phyloP scores from a whole-genome alignment of 2,113 vertebrate species.

The Cephalopterus ornatus region DNA sequence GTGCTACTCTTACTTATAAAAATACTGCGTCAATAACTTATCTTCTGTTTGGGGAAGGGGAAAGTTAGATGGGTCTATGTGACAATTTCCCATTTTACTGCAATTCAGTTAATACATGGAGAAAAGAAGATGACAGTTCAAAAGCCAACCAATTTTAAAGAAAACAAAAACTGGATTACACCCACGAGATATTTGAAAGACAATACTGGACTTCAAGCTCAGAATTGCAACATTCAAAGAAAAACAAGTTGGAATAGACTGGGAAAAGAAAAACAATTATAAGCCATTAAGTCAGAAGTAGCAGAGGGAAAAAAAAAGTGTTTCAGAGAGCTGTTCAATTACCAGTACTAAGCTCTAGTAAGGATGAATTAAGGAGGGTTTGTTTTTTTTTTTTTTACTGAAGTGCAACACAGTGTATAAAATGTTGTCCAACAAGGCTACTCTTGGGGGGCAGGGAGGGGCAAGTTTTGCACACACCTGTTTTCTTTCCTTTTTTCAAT shows the following conservation, averaged over 20 bases:
- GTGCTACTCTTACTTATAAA: neutral
- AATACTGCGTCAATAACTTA: neutral
- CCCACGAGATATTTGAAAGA: neutral
- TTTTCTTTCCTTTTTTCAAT: too few relatives aligned
- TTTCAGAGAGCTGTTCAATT: neutral
- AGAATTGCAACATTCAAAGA: neutral
- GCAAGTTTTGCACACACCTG: neutral
- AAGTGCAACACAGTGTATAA: neutral
- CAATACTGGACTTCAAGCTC: neutral
- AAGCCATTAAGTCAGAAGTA: neutral
- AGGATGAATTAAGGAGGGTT: neutral
- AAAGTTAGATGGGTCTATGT: neutral
- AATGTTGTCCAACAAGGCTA: neutral
- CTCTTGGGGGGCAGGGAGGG: neutral
- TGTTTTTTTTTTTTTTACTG: neutral
- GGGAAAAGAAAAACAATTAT: neutral
- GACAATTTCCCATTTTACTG: neutral
- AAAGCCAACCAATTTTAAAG: neutral
- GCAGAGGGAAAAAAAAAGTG: neutral
- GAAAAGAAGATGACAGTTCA: neutral
- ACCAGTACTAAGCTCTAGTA: slow-evolving; percentile 42
- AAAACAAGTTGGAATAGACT: neutral
- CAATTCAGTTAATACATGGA: neutral
- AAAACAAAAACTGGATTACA: slow-evolving; percentile 28
- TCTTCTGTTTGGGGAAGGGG: neutral